Percentiles rank a stretch among this genome's conserved stretches.
These are phyloP conservation scores for Nomia melanderi DNA, from an alignment of 1,140 invertebrate species.

Conservation along the genomic window DNA sequence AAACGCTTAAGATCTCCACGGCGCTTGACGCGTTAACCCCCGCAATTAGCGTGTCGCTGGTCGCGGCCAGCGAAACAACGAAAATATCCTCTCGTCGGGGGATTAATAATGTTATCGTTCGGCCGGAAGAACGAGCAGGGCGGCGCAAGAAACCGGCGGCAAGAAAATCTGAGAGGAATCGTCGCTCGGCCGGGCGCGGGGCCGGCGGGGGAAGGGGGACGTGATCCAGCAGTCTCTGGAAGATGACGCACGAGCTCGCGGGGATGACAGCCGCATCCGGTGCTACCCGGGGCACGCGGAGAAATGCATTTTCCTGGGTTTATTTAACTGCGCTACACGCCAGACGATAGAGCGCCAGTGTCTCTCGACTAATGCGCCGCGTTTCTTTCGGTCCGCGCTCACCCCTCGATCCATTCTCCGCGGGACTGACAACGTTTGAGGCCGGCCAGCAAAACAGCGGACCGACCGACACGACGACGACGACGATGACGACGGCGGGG, in stretches of 20 bases:
- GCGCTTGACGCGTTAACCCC: too few species aligned
- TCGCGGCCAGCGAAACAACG: too few species aligned
- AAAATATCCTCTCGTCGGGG: constrained; percentile 29
- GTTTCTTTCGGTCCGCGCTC: background rate
- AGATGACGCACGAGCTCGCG: constrained; percentile 68
- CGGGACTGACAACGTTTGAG: background rate
- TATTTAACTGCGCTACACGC: constrained; percentile 63
- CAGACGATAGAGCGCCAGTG: constrained; percentile 62
- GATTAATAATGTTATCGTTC: constrained; percentile 51
- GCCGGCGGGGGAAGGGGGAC: background rate
- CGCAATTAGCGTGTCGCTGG: too few species aligned
- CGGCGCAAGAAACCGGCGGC: background rate
- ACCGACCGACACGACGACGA: background rate
- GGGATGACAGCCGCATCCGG: constrained; percentile 69
- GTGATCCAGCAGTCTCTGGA: constrained; percentile 55
- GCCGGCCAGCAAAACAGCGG: background rate
- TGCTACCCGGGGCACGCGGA: constrained; percentile 44
- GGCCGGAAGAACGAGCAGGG: background rate
- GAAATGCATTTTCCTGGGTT: constrained; percentile 65
- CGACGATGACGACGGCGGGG: too few species aligned
- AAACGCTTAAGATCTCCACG: too few species aligned
- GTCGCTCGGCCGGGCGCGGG: background rate
- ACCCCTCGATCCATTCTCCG: constrained; percentile 1
- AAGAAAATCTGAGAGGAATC: constrained; percentile 27
- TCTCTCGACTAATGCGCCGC: constrained; percentile 57